Evolutionary conservation across 2,113 vertebrate species (phyloP).

Genomic region (Cercopithecus mona): DNA sequence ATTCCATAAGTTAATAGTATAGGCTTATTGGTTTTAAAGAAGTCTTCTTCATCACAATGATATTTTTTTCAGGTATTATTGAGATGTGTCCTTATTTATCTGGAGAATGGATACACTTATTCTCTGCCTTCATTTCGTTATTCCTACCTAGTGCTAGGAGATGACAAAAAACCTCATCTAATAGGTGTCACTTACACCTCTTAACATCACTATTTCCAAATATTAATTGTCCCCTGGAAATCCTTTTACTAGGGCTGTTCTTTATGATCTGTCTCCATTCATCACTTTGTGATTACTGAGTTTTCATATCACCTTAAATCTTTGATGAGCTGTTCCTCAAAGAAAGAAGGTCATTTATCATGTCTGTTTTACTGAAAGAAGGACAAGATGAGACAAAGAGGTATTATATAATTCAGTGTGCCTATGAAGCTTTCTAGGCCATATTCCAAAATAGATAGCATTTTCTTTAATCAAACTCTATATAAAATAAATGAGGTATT

Average conservation of each 20-base stretch:
- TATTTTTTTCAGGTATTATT: background rate
- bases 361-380: background rate
- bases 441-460: background rate
- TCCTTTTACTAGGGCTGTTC: background rate
- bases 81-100: background rate
- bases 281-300: background rate
- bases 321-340: conserved; percentile 41
- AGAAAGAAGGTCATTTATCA: conserved; percentile 47
- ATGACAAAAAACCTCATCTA: background rate
- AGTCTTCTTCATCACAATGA: background rate
- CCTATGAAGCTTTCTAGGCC: background rate
- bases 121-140: background rate
- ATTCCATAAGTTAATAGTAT: background rate
- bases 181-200: background rate
- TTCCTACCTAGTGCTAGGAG: background rate
- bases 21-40: background rate
- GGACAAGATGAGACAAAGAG: background rate
- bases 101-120: background rate
- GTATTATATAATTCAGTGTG: background rate
- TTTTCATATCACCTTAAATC: conserved; percentile 29
- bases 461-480: background rate
- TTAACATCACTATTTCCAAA: background rate
- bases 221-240: background rate
- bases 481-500: background rate
- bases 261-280: background rate